phyloP scores from a whole-genome alignment of 1,140 invertebrate genomes.

The Drosophila ambigua region DNA sequence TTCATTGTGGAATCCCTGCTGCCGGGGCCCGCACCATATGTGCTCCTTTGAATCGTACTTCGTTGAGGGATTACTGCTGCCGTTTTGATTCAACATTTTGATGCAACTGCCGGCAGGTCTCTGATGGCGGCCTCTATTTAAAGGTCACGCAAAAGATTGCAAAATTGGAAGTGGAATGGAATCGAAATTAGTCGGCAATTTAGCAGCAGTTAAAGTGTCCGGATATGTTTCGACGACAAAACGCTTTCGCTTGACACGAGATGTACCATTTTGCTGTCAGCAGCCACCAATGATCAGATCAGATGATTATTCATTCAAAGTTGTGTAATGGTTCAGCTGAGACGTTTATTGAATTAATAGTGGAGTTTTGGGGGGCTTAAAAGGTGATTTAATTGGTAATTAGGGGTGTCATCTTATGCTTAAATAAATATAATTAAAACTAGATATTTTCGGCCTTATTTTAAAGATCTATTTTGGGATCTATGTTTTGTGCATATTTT shows the following conservation, averaged over 20 bases:
- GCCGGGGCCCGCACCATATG: slow-evolving; percentile 53
- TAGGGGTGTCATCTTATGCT: too few species aligned
- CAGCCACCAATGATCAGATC: slow-evolving; percentile 12
- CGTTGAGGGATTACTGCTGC: slow-evolving; percentile 33
- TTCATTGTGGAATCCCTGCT: slow-evolving; percentile 59
- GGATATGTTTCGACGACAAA: slow-evolving; percentile 30
- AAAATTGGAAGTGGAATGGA: slow-evolving; percentile 20
- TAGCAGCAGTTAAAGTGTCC: slow-evolving; percentile 54
- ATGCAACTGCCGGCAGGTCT: slow-evolving; percentile 51
- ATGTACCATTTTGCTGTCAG: background rate
- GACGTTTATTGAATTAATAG: slow-evolving; percentile 5
- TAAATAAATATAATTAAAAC: too few species aligned
- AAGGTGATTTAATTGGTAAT: too few species aligned
- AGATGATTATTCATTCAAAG: slow-evolving; percentile 7
- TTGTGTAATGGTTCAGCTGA: background rate
- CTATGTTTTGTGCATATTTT: too few species aligned
- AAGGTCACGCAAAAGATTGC: slow-evolving; percentile 26
- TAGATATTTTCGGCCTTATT: too few species aligned
- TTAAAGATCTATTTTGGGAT: too few species aligned
- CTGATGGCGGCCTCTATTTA: slow-evolving; percentile 46
- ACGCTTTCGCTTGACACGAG: slow-evolving; percentile 32
- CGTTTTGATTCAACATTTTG: slow-evolving; percentile 57
- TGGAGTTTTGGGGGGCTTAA: too few species aligned
- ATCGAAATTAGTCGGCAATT: slow-evolving; percentile 44
- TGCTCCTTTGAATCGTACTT: slow-evolving; percentile 42